Evolutionary conservation across 2,888 invertebrate species (phyloP).

Genomic region (Ptychoptera albimana): DNA sequence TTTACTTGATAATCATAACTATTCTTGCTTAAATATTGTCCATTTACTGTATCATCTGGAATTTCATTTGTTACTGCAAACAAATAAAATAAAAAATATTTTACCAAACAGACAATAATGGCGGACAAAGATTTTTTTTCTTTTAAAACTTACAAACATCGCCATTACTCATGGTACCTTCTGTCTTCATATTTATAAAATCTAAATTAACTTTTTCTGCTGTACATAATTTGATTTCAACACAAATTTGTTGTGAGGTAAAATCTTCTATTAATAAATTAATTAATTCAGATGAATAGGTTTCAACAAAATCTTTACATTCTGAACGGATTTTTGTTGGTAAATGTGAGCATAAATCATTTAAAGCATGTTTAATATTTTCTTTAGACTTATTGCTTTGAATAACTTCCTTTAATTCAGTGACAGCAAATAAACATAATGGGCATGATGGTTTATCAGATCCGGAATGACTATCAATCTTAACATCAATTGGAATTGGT

Average conservation of each 20-base stretch:
- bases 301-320: conserved; percentile 60
- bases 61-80: conserved; percentile 53
- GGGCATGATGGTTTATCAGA: conserved; percentile 57
- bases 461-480: conserved; percentile 9
- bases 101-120: conserved; percentile 3
- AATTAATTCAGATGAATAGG: conserved; percentile 58
- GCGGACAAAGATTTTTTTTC: not conserved
- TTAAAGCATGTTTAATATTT: conserved; percentile 49
- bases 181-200: not conserved
- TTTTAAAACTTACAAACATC: conserved; percentile 10
- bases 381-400: conserved; percentile 59
- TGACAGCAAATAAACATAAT: conserved; percentile 67
- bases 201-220: conserved; percentile 30
- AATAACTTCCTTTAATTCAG: conserved; percentile 55
- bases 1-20: conserved; percentile 7
- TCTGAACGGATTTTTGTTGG: conserved; percentile 44
- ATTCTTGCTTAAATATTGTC: conserved; percentile 22
- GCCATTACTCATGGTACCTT: conserved; percentile 1
- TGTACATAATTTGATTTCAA: conserved; percentile 55
- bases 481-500: conserved; percentile 16
- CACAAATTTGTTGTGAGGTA: conserved; percentile 60
- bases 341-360: conserved; percentile 52
- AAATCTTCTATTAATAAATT: conserved; percentile 66
- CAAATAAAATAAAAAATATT: too few species aligned
- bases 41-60: conserved; percentile 42